Percentiles rank a stretch among this genome's conserved stretches.
Evolutionary conservation across 2,113 vertebrate species (phyloP).

Genomic region (Notothenia rossii): DNA sequence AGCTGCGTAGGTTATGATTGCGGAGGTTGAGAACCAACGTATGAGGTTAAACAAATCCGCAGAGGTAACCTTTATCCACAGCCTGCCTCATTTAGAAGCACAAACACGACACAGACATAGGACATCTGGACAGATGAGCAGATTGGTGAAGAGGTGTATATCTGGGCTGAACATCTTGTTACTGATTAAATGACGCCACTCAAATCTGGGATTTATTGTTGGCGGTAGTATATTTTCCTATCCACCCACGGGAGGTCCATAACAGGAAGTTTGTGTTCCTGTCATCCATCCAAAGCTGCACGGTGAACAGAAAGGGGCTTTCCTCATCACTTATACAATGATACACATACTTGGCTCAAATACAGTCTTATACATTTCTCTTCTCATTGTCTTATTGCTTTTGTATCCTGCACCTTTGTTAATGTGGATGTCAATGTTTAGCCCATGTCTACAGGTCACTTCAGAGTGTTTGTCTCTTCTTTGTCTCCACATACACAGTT

Average conservation of each 20-base stretch:
- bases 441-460: not conserved
- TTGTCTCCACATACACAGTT: slow-evolving; percentile 12
- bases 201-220: slow-evolving; percentile 27
- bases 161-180: slow-evolving; percentile 53
- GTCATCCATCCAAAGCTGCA: slow-evolving; percentile 23
- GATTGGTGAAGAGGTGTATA: slow-evolving; percentile 28
- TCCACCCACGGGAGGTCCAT: slow-evolving; percentile 21
- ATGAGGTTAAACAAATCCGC: slow-evolving; percentile 36
- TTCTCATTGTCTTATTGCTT: not conserved
- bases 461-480: slow-evolving; percentile 21
- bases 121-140: slow-evolving; percentile 55
- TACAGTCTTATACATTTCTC: not conserved
- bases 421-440: slow-evolving; percentile 11
- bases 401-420: not conserved
- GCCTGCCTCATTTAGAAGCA: slow-evolving; percentile 22
- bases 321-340: slow-evolving; percentile 12
- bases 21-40: slow-evolving; percentile 14
- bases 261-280: slow-evolving; percentile 43
- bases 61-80: slow-evolving; percentile 25
- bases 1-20: slow-evolving; percentile 12
- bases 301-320: not conserved
- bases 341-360: not conserved
- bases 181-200: slow-evolving; percentile 42
- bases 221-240: slow-evolving; percentile 24
- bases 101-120: slow-evolving; percentile 18